phyloP scores from a whole-genome alignment of 2,797 vertebrate genomes.

The Aulostomus chinensis region DNA sequence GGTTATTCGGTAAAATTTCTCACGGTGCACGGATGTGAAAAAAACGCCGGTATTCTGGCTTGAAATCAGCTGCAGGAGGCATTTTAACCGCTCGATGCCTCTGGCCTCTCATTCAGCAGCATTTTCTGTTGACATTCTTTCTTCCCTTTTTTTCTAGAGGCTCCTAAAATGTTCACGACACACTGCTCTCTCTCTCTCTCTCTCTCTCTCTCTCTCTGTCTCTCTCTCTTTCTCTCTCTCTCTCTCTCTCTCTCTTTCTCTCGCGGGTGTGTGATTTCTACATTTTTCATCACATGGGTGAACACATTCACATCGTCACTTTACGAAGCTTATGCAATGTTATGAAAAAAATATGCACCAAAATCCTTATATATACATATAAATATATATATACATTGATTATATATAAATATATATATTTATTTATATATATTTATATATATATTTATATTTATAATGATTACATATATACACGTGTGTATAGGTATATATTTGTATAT shows the following conservation, averaged over 20 bases:
- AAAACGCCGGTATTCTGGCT: constrained; percentile 58
- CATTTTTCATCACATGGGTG: constrained; percentile 60
- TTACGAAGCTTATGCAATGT: constrained; percentile 19
- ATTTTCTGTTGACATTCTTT: too few species aligned
- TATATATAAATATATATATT: too few species aligned
- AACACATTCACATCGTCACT: constrained; percentile 39
- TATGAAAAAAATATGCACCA: not conserved
- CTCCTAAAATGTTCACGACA: constrained; percentile 65
- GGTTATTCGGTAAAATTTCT: constrained; percentile 39
- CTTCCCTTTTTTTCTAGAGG: not conserved
- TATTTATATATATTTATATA: too few species aligned
- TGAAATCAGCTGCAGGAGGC: constrained; percentile 48
- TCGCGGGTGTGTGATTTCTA: constrained; percentile 55
- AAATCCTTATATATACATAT: not conserved
- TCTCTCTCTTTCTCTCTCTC: constrained; percentile 30
- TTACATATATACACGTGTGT: not conserved
- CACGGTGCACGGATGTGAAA: constrained; percentile 33
- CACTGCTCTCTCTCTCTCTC: constrained; percentile 40
- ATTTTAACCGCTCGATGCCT: constrained; percentile 21
- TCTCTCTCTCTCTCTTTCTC: constrained; percentile 36
- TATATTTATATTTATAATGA: too few species aligned
- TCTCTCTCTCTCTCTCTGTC: constrained; percentile 30
- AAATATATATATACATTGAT: too few species aligned
- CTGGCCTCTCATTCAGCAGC: constrained; percentile 14
- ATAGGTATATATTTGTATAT: not conserved